These are phyloP conservation scores for Acyrthosiphon pisum DNA, from an alignment of 1,140 invertebrate genomes.

Conservation along the genomic window DNA sequence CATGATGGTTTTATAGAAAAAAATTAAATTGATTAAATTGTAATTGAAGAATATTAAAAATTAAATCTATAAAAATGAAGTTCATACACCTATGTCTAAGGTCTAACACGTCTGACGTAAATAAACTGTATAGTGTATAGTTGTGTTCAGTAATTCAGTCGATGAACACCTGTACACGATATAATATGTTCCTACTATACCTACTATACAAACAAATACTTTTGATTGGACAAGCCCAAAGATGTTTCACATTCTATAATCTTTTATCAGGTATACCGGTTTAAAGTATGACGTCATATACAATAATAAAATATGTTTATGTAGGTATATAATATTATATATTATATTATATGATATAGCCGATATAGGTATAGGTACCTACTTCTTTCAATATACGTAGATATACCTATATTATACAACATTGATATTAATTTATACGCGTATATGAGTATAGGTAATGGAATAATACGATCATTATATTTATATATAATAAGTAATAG, in stretches of 20 bases:
- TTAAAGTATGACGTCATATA: neutral
- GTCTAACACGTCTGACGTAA: neutral
- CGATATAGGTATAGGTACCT: too few species aligned
- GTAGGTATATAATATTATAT: neutral
- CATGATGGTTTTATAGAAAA: neutral
- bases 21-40: neutral
- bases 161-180: neutral
- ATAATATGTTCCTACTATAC: neutral
- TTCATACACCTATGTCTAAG: neutral
- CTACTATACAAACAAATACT: neutral
- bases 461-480: neutral
- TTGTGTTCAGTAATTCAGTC: neutral
- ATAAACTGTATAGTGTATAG: neutral
- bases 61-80: neutral
- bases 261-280: conserved; percentile 25
- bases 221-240: neutral
- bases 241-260: neutral
- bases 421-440: neutral
- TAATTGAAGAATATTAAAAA: conserved; percentile 2
- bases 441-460: neutral
- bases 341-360: neutral
- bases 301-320: neutral
- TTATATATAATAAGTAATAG: neutral
- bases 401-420: neutral
- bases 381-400: neutral